Conservation (phyloP, 2,797 vertebrate genomes). For the Poeciliopsis turneri region DNA sequence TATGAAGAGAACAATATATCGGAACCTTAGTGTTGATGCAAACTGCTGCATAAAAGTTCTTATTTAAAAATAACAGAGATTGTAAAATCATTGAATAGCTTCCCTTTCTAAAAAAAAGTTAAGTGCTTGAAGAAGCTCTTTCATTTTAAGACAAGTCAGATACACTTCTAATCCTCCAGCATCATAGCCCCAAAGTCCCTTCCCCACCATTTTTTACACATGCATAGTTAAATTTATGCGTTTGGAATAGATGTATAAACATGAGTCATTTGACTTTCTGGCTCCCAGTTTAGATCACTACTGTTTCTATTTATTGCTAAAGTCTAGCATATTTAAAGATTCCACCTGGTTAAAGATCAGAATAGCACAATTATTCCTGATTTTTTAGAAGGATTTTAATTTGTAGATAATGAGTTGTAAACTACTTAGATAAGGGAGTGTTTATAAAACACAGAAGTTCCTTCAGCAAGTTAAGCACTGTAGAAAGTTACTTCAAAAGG, state of each 20-base stretch:
- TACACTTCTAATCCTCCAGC: constrained; percentile 9
- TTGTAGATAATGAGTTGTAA: not conserved
- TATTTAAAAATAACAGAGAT: constrained; percentile 28
- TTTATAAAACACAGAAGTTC: not conserved
- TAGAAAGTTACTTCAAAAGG: not conserved
- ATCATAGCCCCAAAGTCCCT: constrained; percentile 8
- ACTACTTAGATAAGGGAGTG: not conserved
- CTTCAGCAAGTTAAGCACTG: not conserved
- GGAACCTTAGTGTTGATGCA: constrained; percentile 14
- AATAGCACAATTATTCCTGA: not conserved
- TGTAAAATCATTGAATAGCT: constrained; percentile 1
- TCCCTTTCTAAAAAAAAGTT: not conserved
- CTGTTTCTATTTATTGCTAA: not conserved
- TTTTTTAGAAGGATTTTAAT: not conserved
- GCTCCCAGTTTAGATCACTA: not conserved
- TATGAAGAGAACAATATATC: constrained; percentile 14
- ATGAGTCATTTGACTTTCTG: constrained; percentile 4
- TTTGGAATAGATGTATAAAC: constrained; percentile 33
- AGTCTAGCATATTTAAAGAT: not conserved
- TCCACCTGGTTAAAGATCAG: not conserved
- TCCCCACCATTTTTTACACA: constrained; percentile 25
- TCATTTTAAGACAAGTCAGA: constrained; percentile 32
- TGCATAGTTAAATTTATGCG: constrained; percentile 12
- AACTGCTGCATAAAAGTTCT: constrained; percentile 15
- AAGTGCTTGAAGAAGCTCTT: constrained; percentile 17